Percentiles rank a stretch among this genome's conserved stretches.
Conservation (phyloP, 2,888 invertebrate genomes). For the Heliothis peltigera region DNA sequence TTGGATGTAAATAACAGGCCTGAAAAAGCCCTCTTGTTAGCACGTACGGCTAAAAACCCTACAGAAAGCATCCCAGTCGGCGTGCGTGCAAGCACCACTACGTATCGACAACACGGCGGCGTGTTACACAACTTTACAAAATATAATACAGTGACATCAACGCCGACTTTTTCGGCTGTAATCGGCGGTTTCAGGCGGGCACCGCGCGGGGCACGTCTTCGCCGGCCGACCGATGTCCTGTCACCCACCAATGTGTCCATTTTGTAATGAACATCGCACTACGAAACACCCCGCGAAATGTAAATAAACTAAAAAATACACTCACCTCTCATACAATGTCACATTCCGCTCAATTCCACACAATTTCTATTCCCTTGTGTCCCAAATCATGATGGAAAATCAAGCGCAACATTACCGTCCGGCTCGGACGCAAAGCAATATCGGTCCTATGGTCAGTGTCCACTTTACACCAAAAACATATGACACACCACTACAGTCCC, state of each 20-base stretch:
- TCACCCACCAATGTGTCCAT: constrained; percentile 82
- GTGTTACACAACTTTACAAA: constrained; percentile 82
- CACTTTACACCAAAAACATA: constrained; percentile 88
- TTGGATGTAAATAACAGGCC: constrained; percentile 45
- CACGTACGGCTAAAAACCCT: constrained; percentile 43
- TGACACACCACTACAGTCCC: constrained; percentile 86
- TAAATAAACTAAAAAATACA: constrained; percentile 85
- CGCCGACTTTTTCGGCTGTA: constrained; percentile 56
- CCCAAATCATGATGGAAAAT: constrained; percentile 87
- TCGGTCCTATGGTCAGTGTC: constrained; percentile 88
- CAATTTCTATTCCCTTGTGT: constrained; percentile 85
- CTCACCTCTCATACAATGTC: constrained; percentile 90
- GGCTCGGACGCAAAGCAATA: constrained; percentile 88
- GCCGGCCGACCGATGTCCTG: constrained; percentile 76
- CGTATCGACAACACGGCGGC: constrained; percentile 75
- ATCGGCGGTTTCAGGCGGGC: constrained; percentile 67
- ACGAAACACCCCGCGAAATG: constrained; percentile 79
- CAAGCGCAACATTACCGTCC: constrained; percentile 87
- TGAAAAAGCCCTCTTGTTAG: constrained; percentile 30
- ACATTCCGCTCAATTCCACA: constrained; percentile 90
- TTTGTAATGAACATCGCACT: constrained; percentile 78
- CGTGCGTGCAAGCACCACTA: constrained; percentile 69
- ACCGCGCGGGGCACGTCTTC: constrained; percentile 71
- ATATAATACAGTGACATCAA: constrained; percentile 61
- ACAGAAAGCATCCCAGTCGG: constrained; percentile 67